A percentile compares a stretch with the other conserved stretches of the same genome.
phyloP scores from a whole-genome alignment of 2,888 invertebrate genomes.

The Drosophila diplacantha region DNA sequence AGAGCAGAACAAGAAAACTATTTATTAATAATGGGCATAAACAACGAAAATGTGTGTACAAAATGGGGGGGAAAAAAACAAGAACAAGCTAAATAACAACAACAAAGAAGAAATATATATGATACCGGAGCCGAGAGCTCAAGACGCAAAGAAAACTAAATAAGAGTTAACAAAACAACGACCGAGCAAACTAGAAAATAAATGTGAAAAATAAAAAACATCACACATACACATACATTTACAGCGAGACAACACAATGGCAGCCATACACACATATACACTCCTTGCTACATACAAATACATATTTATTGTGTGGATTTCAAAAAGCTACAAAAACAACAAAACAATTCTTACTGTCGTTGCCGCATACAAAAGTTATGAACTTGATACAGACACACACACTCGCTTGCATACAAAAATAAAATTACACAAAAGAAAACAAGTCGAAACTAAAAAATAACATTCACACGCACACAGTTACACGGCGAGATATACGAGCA shows the following conservation, averaged over 20 bases:
- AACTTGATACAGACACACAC: conserved; percentile 65
- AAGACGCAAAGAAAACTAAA: conserved; percentile 65
- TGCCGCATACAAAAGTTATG: conserved; percentile 60
- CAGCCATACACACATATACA: conserved; percentile 22
- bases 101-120: conserved; percentile 14
- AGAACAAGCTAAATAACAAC: conserved; percentile 1
- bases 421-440: conserved; percentile 72
- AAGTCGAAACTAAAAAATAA: conserved; percentile 67
- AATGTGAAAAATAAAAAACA: conserved; percentile 36
- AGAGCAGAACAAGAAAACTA: conserved; percentile 69
- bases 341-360: conserved; percentile 71
- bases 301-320: conserved; percentile 65
- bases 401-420: conserved; percentile 47
- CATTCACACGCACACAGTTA: conserved; percentile 50
- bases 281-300: conserved; percentile 14
- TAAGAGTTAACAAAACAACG: conserved; percentile 54
- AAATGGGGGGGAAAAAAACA: conserved; percentile 14
- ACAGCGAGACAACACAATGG: conserved; percentile 26
- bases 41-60: conserved; percentile 34
- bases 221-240: conserved; percentile 30
- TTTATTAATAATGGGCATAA: conserved; percentile 68
- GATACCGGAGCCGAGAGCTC: conserved; percentile 40
- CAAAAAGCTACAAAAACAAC: conserved; percentile 53
- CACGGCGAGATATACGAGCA: conserved; percentile 40
- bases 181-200: conserved; percentile 37